These are phyloP conservation scores for Ahaetulla prasina DNA, from an alignment of 2,113 vertebrate genomes.

Conservation along the genomic window DNA sequence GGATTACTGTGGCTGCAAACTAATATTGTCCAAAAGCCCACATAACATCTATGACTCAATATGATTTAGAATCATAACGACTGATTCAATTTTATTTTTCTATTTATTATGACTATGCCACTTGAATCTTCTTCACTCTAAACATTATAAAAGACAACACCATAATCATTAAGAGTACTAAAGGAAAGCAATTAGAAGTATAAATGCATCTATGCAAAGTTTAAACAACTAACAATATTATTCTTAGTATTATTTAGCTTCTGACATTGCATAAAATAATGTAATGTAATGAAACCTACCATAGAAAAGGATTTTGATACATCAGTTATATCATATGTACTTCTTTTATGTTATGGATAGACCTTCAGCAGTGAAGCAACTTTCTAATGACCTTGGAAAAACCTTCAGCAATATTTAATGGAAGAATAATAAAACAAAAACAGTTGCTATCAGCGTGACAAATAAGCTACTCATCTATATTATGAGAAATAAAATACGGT, in stretches of 20 bases:
- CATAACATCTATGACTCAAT: background rate
- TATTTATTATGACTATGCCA: background rate
- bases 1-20: background rate
- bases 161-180: background rate
- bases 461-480: background rate
- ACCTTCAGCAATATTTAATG: background rate
- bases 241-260: background rate
- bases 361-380: background rate
- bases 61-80: background rate
- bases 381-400: background rate
- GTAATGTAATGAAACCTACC: background rate
- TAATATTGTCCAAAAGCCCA: background rate
- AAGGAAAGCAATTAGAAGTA: background rate
- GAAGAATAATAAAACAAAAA: background rate
- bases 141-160: background rate
- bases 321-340: background rate
- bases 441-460: background rate
- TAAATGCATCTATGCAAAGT: background rate
- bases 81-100: background rate
- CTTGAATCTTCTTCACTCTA: background rate
- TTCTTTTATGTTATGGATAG: background rate
- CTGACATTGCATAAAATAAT: background rate
- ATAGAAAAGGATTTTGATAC: background rate
- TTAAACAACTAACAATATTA: background rate
- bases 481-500: background rate